phyloP scores from a whole-genome alignment of 2,113 vertebrate genomes.

The Typhlomys cinereus region DNA sequence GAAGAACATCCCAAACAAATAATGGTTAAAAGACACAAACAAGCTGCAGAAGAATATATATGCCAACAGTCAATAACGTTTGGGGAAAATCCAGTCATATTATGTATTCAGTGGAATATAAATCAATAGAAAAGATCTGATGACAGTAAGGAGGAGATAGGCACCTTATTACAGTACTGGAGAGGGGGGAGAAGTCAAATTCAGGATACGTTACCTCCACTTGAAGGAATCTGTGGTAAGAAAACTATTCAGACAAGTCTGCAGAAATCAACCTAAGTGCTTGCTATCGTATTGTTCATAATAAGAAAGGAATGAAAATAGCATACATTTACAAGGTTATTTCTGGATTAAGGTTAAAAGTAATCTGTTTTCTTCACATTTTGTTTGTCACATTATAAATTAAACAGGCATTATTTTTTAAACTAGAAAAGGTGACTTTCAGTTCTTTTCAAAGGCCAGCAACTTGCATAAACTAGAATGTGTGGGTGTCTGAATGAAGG shows the following conservation, averaged over 20 bases:
- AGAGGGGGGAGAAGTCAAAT: neutral
- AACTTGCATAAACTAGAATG: neutral
- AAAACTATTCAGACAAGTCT: neutral
- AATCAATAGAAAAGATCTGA: neutral
- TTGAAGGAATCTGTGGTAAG: neutral
- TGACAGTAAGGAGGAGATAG: neutral
- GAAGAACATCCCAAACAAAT: neutral
- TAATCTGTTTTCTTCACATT: neutral
- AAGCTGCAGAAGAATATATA: neutral
- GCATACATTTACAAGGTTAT: neutral
- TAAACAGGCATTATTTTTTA: neutral
- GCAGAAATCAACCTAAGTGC: neutral
- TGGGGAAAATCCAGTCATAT: neutral
- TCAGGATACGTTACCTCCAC: neutral
- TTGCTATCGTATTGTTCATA: neutral
- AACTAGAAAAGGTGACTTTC: conserved; percentile 7
- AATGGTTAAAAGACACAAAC: neutral
- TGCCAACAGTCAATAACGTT: neutral
- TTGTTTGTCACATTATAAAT: neutral
- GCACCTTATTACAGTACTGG: neutral
- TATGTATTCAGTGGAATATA: neutral
- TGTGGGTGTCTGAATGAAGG: conserved; percentile 20
- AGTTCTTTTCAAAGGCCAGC: neutral
- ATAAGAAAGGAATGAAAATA: neutral
- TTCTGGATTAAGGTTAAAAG: neutral